A percentile compares a stretch with the other conserved stretches of the same genome.
phyloP scores from a whole-genome alignment of 2,797 vertebrate genomes.

The Anisognathus igniventris region DNA sequence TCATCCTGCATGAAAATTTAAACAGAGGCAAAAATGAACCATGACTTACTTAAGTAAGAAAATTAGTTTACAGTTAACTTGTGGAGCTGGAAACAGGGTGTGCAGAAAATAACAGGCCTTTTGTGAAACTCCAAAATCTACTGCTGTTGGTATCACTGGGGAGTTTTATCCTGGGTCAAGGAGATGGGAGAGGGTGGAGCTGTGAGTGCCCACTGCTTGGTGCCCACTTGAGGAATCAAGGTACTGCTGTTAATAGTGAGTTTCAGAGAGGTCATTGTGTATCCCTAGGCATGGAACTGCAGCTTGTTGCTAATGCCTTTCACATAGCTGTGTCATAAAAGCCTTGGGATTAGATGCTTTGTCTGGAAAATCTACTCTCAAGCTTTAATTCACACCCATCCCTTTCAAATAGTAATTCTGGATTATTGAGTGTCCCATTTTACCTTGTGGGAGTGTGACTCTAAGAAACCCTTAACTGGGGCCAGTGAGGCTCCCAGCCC shows the following conservation, averaged over 20 bases:
- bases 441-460: not conserved
- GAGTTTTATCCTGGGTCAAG: not conserved
- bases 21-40: not conserved
- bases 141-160: not conserved
- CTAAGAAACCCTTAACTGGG: not conserved
- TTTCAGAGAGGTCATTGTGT: not conserved
- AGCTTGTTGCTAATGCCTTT: not conserved
- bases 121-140: not conserved
- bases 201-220: not conserved
- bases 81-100: not conserved
- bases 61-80: not conserved
- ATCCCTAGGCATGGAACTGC: not conserved
- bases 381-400: not conserved
- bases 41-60: not conserved
- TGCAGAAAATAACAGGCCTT: not conserved
- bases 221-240: not conserved
- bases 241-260: not conserved
- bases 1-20: not conserved
- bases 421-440: not conserved
- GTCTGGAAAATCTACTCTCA: not conserved
- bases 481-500: not conserved
- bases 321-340: not conserved
- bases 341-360: not conserved
- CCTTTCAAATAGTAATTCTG: not conserved
- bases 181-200: not conserved